Base-by-base conservation (phyloP, 2,113 vertebrate species). In the Athene noctua region DNA sequence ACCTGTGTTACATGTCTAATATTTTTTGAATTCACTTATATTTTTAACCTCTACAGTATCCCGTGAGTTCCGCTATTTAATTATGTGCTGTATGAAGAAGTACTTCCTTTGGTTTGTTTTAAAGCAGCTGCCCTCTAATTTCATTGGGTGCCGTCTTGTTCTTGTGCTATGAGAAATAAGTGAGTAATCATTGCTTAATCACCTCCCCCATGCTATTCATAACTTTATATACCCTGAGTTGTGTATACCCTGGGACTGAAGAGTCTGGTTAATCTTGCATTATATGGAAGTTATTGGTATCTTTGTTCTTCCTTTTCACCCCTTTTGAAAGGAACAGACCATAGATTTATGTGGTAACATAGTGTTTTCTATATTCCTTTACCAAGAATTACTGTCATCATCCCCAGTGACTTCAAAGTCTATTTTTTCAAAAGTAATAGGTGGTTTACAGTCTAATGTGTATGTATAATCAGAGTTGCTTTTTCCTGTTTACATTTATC, bases 41-140 rank as follows among this genome's bases (percentile, higher is more conserved):
- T 65, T 79, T 88, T 87, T 96, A 57, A 74, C 73, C 38, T 59
- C 61, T 25, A 25, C 47, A 51, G 20, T 55, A 81, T 68, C 86
- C 46, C 52, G 1, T 38, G 67, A 78, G 72, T 91, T 92, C 75
- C 2, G 3, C 70, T 87, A 65, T 82, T 90, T 87, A 75, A 94
- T 92, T 96, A 82, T 3, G 40, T 90, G 66, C 80, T 68, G 30
- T 19, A 68, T 94, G 93, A 96, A 95, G 58, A 94, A 95, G 66
- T 49, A 82, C 87, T 96, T 96, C 93, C 95, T 90, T 75, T 57
- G n/a, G 49, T 89, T 94, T 91, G 61, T 65, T 92, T 90, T 80
- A 94, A 94, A 94, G 62, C 92, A 96, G 81, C 81, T 93, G 84
- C 62, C 80, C 75, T 29, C 27, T 94, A 95, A 96, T 96, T 91